phyloP scores from a whole-genome alignment of 2,113 vertebrate species.

The Tragelaphus buxtoni region DNA sequence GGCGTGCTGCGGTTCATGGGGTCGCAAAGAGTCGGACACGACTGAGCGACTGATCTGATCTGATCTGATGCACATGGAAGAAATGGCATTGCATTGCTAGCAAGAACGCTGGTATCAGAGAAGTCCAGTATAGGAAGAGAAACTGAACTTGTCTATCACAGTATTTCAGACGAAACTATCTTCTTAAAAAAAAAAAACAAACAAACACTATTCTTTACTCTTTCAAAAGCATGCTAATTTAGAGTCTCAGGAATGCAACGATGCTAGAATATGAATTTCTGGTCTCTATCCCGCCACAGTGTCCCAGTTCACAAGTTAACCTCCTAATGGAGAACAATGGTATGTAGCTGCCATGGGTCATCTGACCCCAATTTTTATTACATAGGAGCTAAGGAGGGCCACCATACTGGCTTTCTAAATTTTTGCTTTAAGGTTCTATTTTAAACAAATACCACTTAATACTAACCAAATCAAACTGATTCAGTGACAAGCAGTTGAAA shows the following conservation, averaged over 20 bases:
- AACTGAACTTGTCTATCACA: neutral
- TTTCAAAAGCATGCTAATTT: neutral
- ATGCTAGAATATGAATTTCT: neutral
- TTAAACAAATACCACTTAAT: neutral
- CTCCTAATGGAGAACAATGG: neutral
- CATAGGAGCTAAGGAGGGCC: neutral
- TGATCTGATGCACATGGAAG: rapidly evolving
- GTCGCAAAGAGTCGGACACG: no score
- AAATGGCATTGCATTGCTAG: neutral
- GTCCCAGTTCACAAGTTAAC: neutral
- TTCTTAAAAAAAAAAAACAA: neutral
- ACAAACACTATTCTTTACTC: neutral
- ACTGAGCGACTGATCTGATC: no score
- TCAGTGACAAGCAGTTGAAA: neutral
- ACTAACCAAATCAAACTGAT: neutral
- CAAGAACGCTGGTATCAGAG: rapidly evolving
- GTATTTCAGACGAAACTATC: neutral
- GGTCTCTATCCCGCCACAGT: neutral
- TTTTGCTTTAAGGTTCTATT: neutral
- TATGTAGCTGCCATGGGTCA: neutral
- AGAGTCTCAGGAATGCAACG: neutral
- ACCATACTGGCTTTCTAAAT: neutral
- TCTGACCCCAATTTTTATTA: neutral
- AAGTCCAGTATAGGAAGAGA: neutral
- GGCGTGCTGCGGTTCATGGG: no score